Percentiles rank a stretch among this genome's conserved stretches.
Conservation (phyloP, 2,888 invertebrate genomes). For the Volucella inflata region DNA sequence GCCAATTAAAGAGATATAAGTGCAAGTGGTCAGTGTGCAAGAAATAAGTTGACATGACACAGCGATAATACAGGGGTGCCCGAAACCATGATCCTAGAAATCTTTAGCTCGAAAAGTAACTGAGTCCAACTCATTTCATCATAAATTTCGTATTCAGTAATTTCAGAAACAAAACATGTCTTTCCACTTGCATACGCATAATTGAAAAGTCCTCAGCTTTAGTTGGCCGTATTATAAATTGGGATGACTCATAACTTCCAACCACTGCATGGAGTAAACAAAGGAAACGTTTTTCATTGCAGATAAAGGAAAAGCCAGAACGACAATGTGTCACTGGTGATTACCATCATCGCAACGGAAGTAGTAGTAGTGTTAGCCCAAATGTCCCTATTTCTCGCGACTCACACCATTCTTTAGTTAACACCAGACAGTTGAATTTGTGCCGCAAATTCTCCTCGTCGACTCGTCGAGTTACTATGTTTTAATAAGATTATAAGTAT, state of each 20-base stretch:
- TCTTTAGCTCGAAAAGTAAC: no score
- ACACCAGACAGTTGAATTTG: not conserved
- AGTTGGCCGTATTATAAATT: not conserved
- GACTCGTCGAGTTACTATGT: conserved; percentile 4
- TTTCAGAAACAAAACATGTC: no score
- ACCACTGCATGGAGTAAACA: conserved; percentile 28
- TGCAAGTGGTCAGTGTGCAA: no score
- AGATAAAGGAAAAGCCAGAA: conserved; percentile 6
- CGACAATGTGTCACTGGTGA: conserved; percentile 6
- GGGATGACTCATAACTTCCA: conserved; percentile 31
- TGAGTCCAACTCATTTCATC: no score
- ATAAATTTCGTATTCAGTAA: no score
- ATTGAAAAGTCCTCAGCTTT: not conserved
- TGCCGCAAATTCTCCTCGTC: conserved; percentile 4
- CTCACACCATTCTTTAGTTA: not conserved
- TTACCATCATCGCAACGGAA: not conserved
- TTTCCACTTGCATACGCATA: not conserved
- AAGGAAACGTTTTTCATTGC: conserved; percentile 7
- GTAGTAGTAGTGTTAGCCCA: no score
- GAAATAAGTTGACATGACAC: no score
- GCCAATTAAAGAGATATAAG: no score
- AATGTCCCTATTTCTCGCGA: not conserved
- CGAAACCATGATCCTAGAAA: no score
- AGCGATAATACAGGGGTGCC: no score
- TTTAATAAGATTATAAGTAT: conserved; percentile 2